These are phyloP conservation scores for Talpa occidentalis DNA, from an alignment of 2,113 vertebrate genomes.

Conservation along the genomic window DNA sequence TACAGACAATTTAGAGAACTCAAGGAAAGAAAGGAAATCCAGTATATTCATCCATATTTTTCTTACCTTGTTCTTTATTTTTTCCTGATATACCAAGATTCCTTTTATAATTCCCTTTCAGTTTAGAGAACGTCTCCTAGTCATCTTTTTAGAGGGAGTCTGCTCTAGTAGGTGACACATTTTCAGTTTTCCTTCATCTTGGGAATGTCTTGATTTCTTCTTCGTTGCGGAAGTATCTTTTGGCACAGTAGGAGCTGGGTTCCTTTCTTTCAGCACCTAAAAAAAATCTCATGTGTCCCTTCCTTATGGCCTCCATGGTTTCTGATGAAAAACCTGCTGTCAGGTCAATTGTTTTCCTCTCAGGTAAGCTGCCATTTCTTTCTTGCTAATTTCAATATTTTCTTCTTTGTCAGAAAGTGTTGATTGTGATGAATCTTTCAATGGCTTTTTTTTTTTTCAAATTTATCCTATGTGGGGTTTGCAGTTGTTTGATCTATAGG, in stretches of 20 bases:
- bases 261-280: slow-evolving; percentile 11
- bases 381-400: not conserved
- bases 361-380: not conserved
- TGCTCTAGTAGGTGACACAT: not conserved
- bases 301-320: not conserved
- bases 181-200: slow-evolving; percentile 15
- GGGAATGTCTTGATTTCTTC: not conserved
- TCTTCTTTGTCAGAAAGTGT: slow-evolving; percentile 29
- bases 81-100: slow-evolving; percentile 9
- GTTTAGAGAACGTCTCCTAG: slow-evolving; percentile 18
- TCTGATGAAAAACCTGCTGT: slow-evolving; percentile 35
- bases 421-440: not conserved
- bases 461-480: not conserved
- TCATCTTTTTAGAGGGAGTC: slow-evolving; percentile 2
- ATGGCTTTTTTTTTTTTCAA: not conserved
- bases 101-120: slow-evolving; percentile 55
- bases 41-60: slow-evolving; percentile 5
- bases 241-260: not conserved
- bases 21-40: not conserved
- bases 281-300: not conserved
- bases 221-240: slow-evolving; percentile 35
- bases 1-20: slow-evolving; percentile 21
- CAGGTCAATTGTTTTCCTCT: not conserved
- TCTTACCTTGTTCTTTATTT: slow-evolving; percentile 11
- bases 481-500: not conserved